A percentile compares a stretch with the other conserved stretches of the same genome.
Evolutionary conservation across 2,797 vertebrate species (phyloP).

Genomic region (Acipenser ruthenus): DNA sequence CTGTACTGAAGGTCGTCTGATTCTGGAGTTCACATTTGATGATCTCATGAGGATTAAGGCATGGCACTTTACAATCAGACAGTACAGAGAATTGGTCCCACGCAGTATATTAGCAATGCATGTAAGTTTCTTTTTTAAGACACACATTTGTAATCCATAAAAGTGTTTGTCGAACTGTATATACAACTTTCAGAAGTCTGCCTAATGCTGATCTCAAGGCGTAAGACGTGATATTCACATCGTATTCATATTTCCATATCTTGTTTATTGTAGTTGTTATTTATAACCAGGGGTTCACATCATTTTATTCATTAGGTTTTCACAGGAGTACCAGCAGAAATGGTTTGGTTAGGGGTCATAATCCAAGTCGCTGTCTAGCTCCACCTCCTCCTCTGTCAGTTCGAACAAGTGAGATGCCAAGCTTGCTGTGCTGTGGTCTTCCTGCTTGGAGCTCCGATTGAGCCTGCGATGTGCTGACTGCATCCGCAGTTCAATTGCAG

Average conservation of each 20-base stretch:
- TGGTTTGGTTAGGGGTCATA: background rate
- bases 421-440: background rate
- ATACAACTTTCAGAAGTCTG: too few species aligned
- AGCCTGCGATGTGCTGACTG: background rate
- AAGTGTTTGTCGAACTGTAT: too few species aligned
- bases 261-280: background rate
- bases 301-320: background rate
- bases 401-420: background rate
- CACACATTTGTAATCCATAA: too few species aligned
- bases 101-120: slow-evolving; percentile 98
- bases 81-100: slow-evolving; percentile 93
- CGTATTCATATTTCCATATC: background rate
- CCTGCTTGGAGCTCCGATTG: background rate
- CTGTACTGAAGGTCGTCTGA: slow-evolving; percentile 94
- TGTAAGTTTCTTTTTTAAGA: slow-evolving; percentile 64
- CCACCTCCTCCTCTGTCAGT: background rate
- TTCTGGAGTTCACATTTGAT: slow-evolving; percentile 97
- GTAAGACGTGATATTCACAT: background rate
- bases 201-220: too few species aligned
- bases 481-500: background rate
- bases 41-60: slow-evolving; percentile 99
- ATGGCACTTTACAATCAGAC: slow-evolving; percentile 99
- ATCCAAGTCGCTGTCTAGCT: background rate
- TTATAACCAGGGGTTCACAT: background rate
- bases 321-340: background rate